These are phyloP conservation scores for Smithornis capensis DNA, from an alignment of 2,113 vertebrate genomes.

Conservation along the genomic window DNA sequence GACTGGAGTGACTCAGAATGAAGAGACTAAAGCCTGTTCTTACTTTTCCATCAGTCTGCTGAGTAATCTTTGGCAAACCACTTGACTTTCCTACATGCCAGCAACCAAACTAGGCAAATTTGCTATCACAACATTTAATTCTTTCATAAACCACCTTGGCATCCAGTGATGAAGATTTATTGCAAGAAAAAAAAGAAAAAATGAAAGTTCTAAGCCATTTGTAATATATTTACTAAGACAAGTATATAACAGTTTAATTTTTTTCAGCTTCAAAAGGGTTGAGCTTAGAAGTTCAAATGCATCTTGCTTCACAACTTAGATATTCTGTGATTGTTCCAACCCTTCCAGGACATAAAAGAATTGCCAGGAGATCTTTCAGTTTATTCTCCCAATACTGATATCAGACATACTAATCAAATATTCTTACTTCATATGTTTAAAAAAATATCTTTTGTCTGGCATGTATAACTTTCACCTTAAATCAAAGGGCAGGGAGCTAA, in stretches of 20 bases:
- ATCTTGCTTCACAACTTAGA: neutral
- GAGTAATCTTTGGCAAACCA: neutral
- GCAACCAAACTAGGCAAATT: neutral
- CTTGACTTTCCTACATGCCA: neutral
- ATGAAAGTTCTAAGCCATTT: neutral
- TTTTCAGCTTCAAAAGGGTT: neutral
- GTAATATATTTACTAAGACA: neutral
- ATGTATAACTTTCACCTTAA: neutral
- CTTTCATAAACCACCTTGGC: neutral
- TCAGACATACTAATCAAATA: neutral
- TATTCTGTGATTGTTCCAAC: neutral
- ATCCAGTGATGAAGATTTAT: neutral
- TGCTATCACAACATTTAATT: neutral
- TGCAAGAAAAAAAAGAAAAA: neutral
- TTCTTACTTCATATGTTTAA: neutral
- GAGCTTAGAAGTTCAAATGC: neutral
- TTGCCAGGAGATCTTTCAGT: neutral
- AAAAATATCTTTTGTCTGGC: neutral
- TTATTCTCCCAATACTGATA: neutral
- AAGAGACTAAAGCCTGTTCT: neutral
- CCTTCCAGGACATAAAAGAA: neutral
- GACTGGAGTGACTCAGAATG: neutral
- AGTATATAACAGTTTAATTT: neutral
- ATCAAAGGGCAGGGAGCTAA: neutral
- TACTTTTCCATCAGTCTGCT: neutral